Base-by-base conservation (phyloP, 2,113 vertebrate genomes). In the Odocoileus virginianus region DNA sequence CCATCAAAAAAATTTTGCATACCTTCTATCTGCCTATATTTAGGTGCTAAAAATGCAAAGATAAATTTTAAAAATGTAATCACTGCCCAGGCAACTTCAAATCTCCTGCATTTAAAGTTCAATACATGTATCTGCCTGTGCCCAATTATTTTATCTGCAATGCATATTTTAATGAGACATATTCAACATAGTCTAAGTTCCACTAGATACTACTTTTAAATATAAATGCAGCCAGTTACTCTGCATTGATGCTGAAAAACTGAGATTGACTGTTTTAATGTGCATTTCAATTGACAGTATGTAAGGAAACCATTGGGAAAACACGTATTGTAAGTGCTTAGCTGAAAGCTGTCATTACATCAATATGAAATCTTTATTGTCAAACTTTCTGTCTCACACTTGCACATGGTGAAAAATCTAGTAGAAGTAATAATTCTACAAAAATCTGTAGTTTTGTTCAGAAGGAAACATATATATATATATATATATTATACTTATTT, bases 281-380 rank as follows among this genome's bases (percentile, higher is more conserved):
- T 98, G 96, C 93, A 97, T 99, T 98, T 98, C 97, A 98, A 98
- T 98, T 98, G 98, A 94, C 74, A 84, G 67, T 95, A 86, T 96
- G 96, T 98, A 98, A 60, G 88, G 79, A 98, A 95, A 55, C 93
- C 98, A 98, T 93, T 97, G 95, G 92, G 94, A 96, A 98, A 99
- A 99, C 98, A 98, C 13, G 95, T 40, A 97, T 97, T 97, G 94
- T 98, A 98, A 99, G 86, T 54, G n/a, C 96, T 98, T 98, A 98
- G 96, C 89, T 97, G 93, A 98, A 98, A 96, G 96, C 98, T 96
- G 58, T 98, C 92, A 98, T 98, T 98, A 98, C 98, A 92, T 98
- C 98, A 98, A 96, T 99, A 98, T 87, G 93, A 98, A 98, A 98
- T 98, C 93, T 97, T 98, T 99, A 98, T 83, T 98, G 95, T 98